Evolutionary conservation across 2,888 invertebrate species (phyloP).

Genomic region (Tachina grossa): DNA sequence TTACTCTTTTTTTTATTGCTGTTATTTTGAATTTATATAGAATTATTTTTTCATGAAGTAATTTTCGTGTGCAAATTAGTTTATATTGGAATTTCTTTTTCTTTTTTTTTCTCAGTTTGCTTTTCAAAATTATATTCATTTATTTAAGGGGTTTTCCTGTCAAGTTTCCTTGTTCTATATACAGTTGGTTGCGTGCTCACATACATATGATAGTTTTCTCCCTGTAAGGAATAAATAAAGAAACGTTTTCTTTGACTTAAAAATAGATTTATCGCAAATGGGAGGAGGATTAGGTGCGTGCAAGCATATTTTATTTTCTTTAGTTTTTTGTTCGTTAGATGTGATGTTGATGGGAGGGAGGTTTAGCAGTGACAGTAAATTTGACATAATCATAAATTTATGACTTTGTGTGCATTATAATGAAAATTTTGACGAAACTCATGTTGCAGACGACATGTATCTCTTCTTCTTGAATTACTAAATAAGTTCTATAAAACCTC

Average conservation of each 20-base stretch:
- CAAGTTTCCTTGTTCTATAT: slow-evolving; percentile 12
- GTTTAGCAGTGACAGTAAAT: too few species aligned
- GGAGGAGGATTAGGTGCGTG: too few species aligned
- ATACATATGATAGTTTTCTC: slow-evolving; percentile 54
- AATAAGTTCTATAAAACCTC: too few species aligned
- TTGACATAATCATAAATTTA: too few species aligned
- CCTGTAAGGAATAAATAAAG: not conserved
- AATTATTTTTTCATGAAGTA: slow-evolving; percentile 67
- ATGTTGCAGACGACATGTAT: too few species aligned
- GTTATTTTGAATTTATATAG: slow-evolving; percentile 43
- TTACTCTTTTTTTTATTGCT: slow-evolving; percentile 45
- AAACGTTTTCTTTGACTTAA: slow-evolving; percentile 4
- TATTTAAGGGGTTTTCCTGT: slow-evolving; percentile 45
- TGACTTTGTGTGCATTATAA: not conserved
- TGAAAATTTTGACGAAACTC: too few species aligned
- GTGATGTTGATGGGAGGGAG: too few species aligned
- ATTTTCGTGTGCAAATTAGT: slow-evolving; percentile 79
- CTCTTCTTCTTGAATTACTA: too few species aligned
- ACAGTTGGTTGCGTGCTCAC: slow-evolving; percentile 52
- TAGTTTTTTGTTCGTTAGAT: too few species aligned
- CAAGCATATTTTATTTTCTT: too few species aligned
- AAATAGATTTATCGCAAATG: slow-evolving; percentile 39
- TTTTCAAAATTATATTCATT: slow-evolving; percentile 50
- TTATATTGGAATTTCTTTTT: slow-evolving; percentile 80
- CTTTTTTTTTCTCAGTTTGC: slow-evolving; percentile 68